A percentile compares a stretch with the other conserved stretches of the same genome.
Evolutionary conservation across 2,113 vertebrate genomes (phyloP).

Genomic region (Xyliphius kryptos): DNA sequence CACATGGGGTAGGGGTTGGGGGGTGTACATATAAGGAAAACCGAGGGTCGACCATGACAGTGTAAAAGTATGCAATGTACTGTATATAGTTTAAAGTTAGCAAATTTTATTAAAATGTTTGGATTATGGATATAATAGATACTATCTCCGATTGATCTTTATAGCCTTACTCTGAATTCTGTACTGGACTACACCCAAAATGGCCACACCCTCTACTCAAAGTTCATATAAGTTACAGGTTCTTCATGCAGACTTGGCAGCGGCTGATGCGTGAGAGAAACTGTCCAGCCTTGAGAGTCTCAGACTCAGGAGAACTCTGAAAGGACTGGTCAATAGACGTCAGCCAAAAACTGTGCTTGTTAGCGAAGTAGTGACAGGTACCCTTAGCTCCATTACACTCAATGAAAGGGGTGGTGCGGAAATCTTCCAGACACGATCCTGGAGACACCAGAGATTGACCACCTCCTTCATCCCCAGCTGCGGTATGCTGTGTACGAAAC

Average conservation of each 20-base stretch:
- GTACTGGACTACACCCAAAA: constrained; percentile 2
- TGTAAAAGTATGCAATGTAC: too few species aligned
- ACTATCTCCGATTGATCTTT: too few species aligned
- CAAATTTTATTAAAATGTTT: too few species aligned
- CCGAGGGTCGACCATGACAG: not conserved
- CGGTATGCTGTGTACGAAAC: too few species aligned
- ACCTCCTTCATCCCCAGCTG: constrained; percentile 87
- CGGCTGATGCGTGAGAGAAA: constrained; percentile 89
- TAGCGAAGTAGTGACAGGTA: constrained; percentile 94
- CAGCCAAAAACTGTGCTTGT: constrained; percentile 97
- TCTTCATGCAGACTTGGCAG: constrained; percentile 99
- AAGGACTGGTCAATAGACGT: constrained; percentile 78
- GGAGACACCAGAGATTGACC: constrained; percentile 93
- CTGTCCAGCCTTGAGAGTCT: constrained; percentile 92
- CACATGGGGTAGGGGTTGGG: constrained; percentile 23
- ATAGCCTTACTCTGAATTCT: constrained; percentile 2
- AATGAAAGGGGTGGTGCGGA: constrained; percentile 91
- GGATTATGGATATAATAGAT: too few species aligned
- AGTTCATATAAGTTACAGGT: constrained; percentile 68
- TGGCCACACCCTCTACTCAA: constrained; percentile 7
- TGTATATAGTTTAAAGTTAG: too few species aligned
- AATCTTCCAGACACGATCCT: constrained; percentile 94
- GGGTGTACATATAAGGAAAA: constrained; percentile 21
- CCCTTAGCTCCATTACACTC: constrained; percentile 93
- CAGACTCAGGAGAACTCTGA: constrained; percentile 69